Evolutionary conservation across 1,140 invertebrate species (phyloP), one percentile per base, ranked within the genome.

Genomic region (Streblospio benedicti): DNA sequence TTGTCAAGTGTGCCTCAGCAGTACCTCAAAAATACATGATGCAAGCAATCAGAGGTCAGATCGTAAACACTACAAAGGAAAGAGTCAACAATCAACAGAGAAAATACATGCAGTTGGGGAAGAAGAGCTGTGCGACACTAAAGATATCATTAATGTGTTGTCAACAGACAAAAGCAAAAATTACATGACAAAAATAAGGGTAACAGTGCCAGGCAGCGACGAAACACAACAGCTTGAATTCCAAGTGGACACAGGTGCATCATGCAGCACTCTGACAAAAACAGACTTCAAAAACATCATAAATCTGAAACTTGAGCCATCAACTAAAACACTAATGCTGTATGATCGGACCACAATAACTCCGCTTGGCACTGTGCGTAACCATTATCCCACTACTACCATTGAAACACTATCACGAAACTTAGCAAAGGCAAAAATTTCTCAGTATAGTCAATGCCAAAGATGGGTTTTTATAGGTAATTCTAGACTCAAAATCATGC

Each of bases 381-480:
- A 12, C 45, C n/a, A 44, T 44, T 6, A 44, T 2, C 18, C 43
- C 43, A 44, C 2, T 44, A 6, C 43, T 20, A 44, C 51, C 14
- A 30, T 64, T 27, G 62, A 68, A 5, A 60, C 64, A 12, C 57
- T 62, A 12, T 44, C 60, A 38, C 50, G 56, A 27, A 20, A 74
- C 41, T 61, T 82, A 31, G 41, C 61, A 28, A 72, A 71, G 28
- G 70, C 74, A 55, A 75, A 71, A 68, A 59, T 75, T 33, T 83
- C n/a, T 81, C 67, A 74, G 70, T 5, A 75, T 73, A 38, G 56
- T 82, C 16, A 79, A 83, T 73, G 74, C 74, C 5, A 74, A 75
- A 51, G 62, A 71, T 30, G 74, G 75, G 14, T 82, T 80, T 67
- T 76, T 52, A 43, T 59, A 69, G 18, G 28, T 65, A 3, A 55